These are phyloP conservation scores for Pandemis cinnamomeana DNA, from an alignment of 2,888 invertebrate genomes.

Conservation along the genomic window DNA sequence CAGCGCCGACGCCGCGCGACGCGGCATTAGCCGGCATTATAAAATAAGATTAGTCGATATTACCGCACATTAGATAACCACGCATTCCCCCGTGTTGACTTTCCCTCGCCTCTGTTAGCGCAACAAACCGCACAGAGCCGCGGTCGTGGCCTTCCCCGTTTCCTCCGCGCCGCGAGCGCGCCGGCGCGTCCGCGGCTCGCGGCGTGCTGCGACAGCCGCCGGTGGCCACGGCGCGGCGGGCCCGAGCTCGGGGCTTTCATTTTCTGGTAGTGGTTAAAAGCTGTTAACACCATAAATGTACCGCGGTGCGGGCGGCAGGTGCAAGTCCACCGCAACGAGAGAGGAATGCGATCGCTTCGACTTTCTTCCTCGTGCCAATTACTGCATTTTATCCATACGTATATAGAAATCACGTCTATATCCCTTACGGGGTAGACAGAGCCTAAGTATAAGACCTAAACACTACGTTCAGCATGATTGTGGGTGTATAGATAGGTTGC, in stretches of 20 bases:
- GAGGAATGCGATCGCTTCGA: background rate
- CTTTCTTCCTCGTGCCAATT: constrained; percentile 25
- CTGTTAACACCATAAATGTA: constrained; percentile 14
- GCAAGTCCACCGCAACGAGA: background rate
- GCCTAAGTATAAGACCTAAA: no score
- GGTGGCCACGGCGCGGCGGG: background rate
- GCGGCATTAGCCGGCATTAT: background rate
- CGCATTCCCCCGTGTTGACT: constrained; percentile 13
- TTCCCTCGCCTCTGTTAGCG: constrained; percentile 15
- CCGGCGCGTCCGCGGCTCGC: background rate
- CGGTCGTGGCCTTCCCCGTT: background rate
- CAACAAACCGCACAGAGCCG: constrained; percentile 12
- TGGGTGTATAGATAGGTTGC: no score
- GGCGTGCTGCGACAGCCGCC: constrained; percentile 1
- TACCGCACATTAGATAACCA: constrained; percentile 34
- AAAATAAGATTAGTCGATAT: constrained; percentile 18
- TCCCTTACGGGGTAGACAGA: no score
- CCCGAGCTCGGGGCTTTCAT: background rate
- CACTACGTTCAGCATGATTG: no score
- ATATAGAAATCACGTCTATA: no score
- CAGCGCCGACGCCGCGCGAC: background rate
- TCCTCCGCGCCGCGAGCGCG: background rate
- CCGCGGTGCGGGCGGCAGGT: background rate
- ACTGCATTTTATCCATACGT: no score
- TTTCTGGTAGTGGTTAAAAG: constrained; percentile 6